Evolutionary conservation across 2,888 invertebrate genomes (phyloP).

Genomic region (Drosophila nigricruria): DNA sequence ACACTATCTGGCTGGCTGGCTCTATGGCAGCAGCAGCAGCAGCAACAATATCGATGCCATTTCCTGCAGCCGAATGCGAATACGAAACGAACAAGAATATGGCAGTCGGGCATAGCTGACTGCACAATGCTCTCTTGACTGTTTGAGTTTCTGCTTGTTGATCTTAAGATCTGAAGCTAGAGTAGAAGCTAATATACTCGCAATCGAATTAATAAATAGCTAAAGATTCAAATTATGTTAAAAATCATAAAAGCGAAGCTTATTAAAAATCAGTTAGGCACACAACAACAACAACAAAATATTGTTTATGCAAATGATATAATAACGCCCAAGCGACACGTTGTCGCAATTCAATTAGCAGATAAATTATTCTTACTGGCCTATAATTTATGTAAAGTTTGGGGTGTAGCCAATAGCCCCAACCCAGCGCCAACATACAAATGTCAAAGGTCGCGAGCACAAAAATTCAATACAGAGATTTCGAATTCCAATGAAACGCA

Average conservation of each 20-base stretch:
- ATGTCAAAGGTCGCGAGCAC: constrained; percentile 38
- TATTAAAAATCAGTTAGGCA: constrained; percentile 6
- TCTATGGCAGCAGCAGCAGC: background rate
- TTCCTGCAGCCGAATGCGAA: constrained; percentile 34
- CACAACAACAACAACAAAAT: background rate
- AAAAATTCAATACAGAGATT: constrained; percentile 14
- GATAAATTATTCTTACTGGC: constrained; percentile 42
- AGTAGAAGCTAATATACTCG: background rate
- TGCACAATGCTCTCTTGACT: background rate
- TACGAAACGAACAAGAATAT: background rate
- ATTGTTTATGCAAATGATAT: constrained; percentile 41
- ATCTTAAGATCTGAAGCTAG: background rate
- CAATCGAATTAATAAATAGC: background rate
- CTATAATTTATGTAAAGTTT: constrained; percentile 37
- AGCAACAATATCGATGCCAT: constrained; percentile 17
- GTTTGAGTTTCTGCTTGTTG: too few relatives aligned
- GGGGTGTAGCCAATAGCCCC: background rate
- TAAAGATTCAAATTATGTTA: background rate
- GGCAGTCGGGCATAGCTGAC: background rate
- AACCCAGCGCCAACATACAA: background rate
- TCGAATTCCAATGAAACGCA: constrained; percentile 9
- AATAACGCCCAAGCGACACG: constrained; percentile 21
- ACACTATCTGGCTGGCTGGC: constrained; percentile 12
- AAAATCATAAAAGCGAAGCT: background rate
- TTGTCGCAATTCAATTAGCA: constrained; percentile 46